Evolutionary conservation across 2,797 vertebrate species (phyloP).

Genomic region (Crocodylus rhombifer): DNA sequence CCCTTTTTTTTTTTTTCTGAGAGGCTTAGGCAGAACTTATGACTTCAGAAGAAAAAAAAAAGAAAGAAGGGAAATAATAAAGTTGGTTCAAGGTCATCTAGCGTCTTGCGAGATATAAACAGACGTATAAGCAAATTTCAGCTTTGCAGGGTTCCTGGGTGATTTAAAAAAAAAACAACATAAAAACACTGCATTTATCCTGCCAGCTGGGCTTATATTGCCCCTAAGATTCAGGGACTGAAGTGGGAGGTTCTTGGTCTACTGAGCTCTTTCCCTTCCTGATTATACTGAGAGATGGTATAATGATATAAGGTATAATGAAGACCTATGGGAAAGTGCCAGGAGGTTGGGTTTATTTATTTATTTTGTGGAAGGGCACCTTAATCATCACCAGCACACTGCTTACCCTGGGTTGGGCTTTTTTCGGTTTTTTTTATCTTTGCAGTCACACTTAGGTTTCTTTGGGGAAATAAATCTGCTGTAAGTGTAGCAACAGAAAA

Average conservation of each 20-base stretch:
- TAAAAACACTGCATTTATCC: not conserved
- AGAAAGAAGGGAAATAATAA: not conserved
- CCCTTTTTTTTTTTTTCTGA: not conserved
- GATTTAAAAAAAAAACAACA: not conserved
- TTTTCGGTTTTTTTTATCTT: not conserved
- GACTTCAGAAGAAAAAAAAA: constrained; percentile 32
- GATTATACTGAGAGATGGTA: not conserved
- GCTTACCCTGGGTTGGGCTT: not conserved
- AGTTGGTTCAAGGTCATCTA: constrained; percentile 41
- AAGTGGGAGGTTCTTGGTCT: not conserved
- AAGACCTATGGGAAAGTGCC: not conserved
- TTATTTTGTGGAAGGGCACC: constrained; percentile 47
- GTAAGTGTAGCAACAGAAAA: constrained; percentile 22
- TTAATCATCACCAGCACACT: constrained; percentile 18
- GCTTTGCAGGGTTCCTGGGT: not conserved
- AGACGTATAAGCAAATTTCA: constrained; percentile 15
- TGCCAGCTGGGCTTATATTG: not conserved
- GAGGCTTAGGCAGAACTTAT: not conserved
- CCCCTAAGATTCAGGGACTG: not conserved
- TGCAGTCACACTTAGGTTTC: constrained; percentile 39
- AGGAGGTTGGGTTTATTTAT: constrained; percentile 17
- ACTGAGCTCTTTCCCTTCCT: not conserved
- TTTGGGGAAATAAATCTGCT: constrained; percentile 53
- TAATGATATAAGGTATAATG: not conserved
- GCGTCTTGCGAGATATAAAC: not conserved